Percentiles rank a stretch among this genome's conserved stretches.
These are phyloP conservation scores for Holothuria glaberrima DNA, from an alignment of 35 echinoderm and acorn worm species.

Conservation along the genomic window DNA sequence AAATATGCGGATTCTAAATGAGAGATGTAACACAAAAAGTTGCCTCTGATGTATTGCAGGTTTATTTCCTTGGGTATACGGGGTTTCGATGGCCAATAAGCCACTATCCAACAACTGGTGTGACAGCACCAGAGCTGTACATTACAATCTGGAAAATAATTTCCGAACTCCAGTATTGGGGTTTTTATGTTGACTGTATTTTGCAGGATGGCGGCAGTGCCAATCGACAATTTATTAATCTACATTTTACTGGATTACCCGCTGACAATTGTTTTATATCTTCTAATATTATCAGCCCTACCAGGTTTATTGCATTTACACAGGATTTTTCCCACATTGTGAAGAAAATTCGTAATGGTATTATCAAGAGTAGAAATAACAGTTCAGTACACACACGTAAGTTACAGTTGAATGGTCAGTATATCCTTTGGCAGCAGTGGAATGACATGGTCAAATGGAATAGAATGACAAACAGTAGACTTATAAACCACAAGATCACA, in stretches of 20 bases:
- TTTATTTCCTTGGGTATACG: slow-evolving; percentile 15
- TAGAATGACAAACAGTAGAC: background rate
- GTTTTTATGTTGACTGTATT: slow-evolving; percentile 1
- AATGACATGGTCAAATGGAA: background rate
- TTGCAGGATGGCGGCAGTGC: slow-evolving; percentile 1
- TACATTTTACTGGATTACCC: background rate
- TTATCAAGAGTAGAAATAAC: slow-evolving; percentile 17
- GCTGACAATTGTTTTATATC: background rate
- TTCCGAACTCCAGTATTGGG: background rate
- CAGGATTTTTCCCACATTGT: slow-evolving; percentile 45
- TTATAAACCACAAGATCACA: slow-evolving; percentile 17
- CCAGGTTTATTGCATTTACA: background rate
- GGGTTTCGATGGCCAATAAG: slow-evolving; percentile 19
- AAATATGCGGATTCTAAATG: background rate
- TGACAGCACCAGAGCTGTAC: background rate
- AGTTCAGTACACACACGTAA: background rate
- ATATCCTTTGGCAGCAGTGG: background rate
- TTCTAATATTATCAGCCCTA: background rate
- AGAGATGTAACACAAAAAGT: background rate
- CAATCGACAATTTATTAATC: slow-evolving; percentile 24
- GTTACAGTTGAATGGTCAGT: background rate
- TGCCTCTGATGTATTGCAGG: slow-evolving; percentile 23
- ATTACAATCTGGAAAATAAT: slow-evolving; percentile 5
- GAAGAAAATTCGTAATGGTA: slow-evolving; percentile 13
- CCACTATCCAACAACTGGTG: slow-evolving; percentile 16